phyloP scores from a whole-genome alignment of 2,113 vertebrate genomes.

The Seriola aureovittata region DNA sequence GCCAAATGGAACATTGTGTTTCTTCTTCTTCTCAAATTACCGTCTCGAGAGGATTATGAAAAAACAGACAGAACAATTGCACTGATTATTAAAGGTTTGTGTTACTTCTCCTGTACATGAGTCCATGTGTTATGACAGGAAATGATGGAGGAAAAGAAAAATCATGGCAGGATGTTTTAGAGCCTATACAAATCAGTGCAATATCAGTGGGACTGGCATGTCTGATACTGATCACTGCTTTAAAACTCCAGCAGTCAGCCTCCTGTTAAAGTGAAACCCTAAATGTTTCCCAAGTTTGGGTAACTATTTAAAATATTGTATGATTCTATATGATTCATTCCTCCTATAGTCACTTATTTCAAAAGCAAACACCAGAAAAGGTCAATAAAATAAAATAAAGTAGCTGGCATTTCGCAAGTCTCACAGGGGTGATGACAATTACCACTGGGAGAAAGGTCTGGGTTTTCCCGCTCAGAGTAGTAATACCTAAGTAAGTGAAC shows the following conservation, averaged over 20 bases:
- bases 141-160: background rate
- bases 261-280: background rate
- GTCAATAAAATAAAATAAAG: constrained; percentile 3
- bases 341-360: background rate
- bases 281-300: background rate
- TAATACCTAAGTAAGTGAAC: background rate
- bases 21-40: background rate
- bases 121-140: constrained; percentile 3
- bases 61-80: constrained; percentile 24
- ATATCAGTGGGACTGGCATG: background rate
- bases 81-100: constrained; percentile 24
- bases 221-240: background rate
- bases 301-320: background rate
- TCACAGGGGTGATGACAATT: constrained; percentile 12
- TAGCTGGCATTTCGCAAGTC: constrained; percentile 28
- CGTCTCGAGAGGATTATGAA: constrained; percentile 41
- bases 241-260: background rate
- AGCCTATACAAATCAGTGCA: background rate
- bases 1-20: constrained; percentile 11
- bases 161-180: no score
- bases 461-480: background rate
- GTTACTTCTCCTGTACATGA: background rate
- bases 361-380: constrained; percentile 1
- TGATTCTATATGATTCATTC: no score
- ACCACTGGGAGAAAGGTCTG: background rate